A percentile compares a stretch with the other conserved stretches of the same genome.
Conservation (phyloP, 2,888 invertebrate genomes). For the Diaperis boleti region DNA sequence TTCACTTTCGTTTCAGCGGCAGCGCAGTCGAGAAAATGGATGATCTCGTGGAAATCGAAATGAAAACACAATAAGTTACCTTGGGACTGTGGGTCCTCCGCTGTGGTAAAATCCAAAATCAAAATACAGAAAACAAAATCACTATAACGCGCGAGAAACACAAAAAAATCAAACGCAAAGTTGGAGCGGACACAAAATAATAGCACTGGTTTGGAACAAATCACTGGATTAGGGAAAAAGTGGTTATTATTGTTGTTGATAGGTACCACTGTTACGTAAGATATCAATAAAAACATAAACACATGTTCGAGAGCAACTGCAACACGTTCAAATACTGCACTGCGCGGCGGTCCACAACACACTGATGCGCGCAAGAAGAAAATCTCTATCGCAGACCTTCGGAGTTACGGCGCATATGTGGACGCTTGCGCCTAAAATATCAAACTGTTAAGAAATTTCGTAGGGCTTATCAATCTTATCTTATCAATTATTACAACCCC, state of each 20-base stretch:
- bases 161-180: slow-evolving; percentile 14
- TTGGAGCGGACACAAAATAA: slow-evolving; percentile 19
- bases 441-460: neutral
- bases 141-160: slow-evolving; percentile 22
- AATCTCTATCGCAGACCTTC: slow-evolving; percentile 42
- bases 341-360: slow-evolving; percentile 40
- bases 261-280: slow-evolving; percentile 38
- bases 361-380: slow-evolving; percentile 28
- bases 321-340: slow-evolving; percentile 22
- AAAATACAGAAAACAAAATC: slow-evolving; percentile 33
- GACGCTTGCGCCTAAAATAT: slow-evolving; percentile 38
- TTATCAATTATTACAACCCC: neutral
- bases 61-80: slow-evolving; percentile 23
- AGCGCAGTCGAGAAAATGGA: slow-evolving; percentile 17
- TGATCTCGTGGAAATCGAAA: slow-evolving; percentile 7
- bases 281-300: slow-evolving; percentile 49
- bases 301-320: slow-evolving; percentile 44
- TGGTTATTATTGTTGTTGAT: neutral
- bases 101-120: slow-evolving; percentile 31
- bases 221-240: slow-evolving; percentile 1
- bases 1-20: slow-evolving; percentile 37
- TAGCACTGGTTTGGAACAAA: slow-evolving; percentile 9
- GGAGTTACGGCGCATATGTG: slow-evolving; percentile 38
- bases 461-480: neutral
- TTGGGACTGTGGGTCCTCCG: slow-evolving; percentile 17